A percentile compares a stretch with the other conserved stretches of the same genome.
These are phyloP conservation scores for Dynastes hyllus DNA, from an alignment of 2,888 invertebrate species.

Conservation along the genomic window DNA sequence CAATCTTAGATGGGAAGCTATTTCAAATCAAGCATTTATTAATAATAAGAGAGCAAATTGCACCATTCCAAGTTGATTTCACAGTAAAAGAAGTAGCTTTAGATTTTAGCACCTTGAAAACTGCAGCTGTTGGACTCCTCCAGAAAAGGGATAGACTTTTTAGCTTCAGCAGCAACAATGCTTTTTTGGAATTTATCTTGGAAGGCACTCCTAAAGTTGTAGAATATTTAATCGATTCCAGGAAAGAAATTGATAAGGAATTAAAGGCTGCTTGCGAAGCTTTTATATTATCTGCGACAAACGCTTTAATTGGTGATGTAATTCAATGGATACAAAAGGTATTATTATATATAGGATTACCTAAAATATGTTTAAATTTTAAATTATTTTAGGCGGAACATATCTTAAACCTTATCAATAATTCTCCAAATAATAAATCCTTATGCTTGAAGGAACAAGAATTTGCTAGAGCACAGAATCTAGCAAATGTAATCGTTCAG, in stretches of 20 bases:
- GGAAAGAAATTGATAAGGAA: conserved; percentile 96
- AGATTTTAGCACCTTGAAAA: conserved; percentile 95
- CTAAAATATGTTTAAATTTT: conserved; percentile 53
- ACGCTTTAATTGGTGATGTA: conserved; percentile 83
- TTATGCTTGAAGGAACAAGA: conserved; percentile 63
- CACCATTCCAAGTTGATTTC: conserved; percentile 97
- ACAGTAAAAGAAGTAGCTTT: conserved; percentile 93
- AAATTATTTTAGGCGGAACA: conserved; percentile 54
- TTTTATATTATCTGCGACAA: conserved; percentile 88
- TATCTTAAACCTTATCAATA: conserved; percentile 53
- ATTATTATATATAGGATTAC: conserved; percentile 21
- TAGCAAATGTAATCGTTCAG: conserved; percentile 84
- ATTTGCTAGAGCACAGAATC: conserved; percentile 76
- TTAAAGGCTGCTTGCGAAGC: conserved; percentile 92
- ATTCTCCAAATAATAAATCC: conserved; percentile 47
- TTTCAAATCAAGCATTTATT: conserved; percentile 98
- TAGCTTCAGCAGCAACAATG: conserved; percentile 86
- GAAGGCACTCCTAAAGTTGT: conserved; percentile 96
- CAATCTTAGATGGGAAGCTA: conserved; percentile 93
- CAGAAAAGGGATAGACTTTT: conserved; percentile 91
- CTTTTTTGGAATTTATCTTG: conserved; percentile 91
- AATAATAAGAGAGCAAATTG: conserved; percentile 97
- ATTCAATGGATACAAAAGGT: conserved; percentile 84
- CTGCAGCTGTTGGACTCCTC: conserved; percentile 84
- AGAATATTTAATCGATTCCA: conserved; percentile 94